These are phyloP conservation scores for Drosophila nigromelanica DNA, from an alignment of 1,140 invertebrate species.

Conservation along the genomic window DNA sequence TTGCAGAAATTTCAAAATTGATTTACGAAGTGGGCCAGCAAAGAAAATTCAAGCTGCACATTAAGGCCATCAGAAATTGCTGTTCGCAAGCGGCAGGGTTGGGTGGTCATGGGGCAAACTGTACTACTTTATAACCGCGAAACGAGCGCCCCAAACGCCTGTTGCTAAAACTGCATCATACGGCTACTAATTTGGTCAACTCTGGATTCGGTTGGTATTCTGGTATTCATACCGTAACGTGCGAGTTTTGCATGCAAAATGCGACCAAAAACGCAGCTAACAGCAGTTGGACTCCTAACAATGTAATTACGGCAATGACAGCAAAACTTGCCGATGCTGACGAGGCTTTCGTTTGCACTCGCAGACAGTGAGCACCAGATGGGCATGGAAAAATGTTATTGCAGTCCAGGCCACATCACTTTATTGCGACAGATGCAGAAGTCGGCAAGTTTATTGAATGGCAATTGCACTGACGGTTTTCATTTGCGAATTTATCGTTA, in stretches of 20 bases:
- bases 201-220: slow-evolving; percentile 13
- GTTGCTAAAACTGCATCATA: slow-evolving; percentile 52
- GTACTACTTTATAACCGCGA: slow-evolving; percentile 64
- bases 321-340: slow-evolving; percentile 25
- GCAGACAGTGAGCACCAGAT: slow-evolving; percentile 15
- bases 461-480: slow-evolving; percentile 30
- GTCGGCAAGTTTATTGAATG: slow-evolving; percentile 33
- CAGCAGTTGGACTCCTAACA: slow-evolving; percentile 29
- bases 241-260: slow-evolving; percentile 59
- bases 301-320: slow-evolving; percentile 48
- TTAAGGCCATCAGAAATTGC: slow-evolving; percentile 44
- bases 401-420: slow-evolving; percentile 43
- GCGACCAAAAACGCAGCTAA: slow-evolving; percentile 39
- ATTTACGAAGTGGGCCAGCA: slow-evolving; percentile 28
- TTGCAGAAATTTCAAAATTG: slow-evolving; percentile 15
- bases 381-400: slow-evolving; percentile 33
- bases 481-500: slow-evolving; percentile 60
- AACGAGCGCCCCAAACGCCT: slow-evolving; percentile 6
- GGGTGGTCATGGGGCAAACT: slow-evolving; percentile 44
- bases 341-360: neutral
- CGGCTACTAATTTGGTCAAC: slow-evolving; percentile 54
- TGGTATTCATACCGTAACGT: slow-evolving; percentile 62
- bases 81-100: neutral
- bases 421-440: slow-evolving; percentile 13
- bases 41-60: slow-evolving; percentile 23